Base-by-base conservation (phyloP, 2,797 vertebrate genomes). In the Sebastes matsubarae region DNA sequence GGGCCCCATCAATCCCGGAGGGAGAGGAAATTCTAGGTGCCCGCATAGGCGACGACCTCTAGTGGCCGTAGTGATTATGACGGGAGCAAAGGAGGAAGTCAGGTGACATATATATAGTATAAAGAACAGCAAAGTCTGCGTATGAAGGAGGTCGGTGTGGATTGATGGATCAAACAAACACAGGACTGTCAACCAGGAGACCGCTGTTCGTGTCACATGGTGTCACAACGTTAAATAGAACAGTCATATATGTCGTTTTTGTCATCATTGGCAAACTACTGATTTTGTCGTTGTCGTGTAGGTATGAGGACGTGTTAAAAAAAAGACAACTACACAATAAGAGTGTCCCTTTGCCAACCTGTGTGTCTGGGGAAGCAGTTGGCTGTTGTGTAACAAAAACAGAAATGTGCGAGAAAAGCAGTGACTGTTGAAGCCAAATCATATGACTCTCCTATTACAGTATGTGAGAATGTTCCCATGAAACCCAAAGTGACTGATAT, bases 301-400 rank as follows among this genome's bases (percentile, higher is more conserved):
- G 60, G 32, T 63, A 34, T 22, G 32, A 63, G 60, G 11, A 22
- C 2, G 5, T 61, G 60, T 32, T 22, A 20, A 50, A 13, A n/a
- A 72, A 63, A 60, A 30, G 32, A 66, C 32, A 63, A 6, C 34
- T 50, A 20, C 32, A 38, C n/a, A 75, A 22, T 52, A 24, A 50
- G 11, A 2, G 1, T 46, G 5, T 46, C 57, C 20, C 4, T 14
- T 27, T 61, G 75, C 59, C 77, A 85, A 30, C 22, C 22, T 29
- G 65, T 57, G 55, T 5, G 72, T 70, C 70, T 55, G 68, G 57
- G 3, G 36, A 80, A 73, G 67, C 81, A 87, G 67, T 75, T 84
- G 83, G 79, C 68, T 57, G 24, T 67, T 85, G 72, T 71, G 42
- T 73, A 83, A 85, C 24, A 61, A 71, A 68, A 70, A 77, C n/a